These are phyloP conservation scores for Pardosa pseudoannulata DNA, from an alignment of 2,888 invertebrate species.

Conservation along the genomic window DNA sequence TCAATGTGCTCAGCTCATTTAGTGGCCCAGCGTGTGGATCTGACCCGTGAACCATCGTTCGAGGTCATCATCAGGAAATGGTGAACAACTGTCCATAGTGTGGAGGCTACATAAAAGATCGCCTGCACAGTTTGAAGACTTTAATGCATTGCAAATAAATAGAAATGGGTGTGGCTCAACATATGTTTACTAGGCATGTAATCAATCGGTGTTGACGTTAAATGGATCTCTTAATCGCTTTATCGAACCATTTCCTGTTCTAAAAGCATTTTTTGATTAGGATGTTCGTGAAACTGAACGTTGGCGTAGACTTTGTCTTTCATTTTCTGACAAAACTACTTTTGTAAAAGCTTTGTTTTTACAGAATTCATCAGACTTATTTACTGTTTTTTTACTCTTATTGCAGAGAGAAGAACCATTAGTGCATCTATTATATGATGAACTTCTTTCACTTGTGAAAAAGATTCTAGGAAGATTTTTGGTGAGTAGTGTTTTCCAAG, in stretches of 20 bases:
- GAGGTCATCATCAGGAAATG: no score
- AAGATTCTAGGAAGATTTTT: neutral
- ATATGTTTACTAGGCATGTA: no score
- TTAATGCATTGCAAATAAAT: neutral
- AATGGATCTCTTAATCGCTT: neutral
- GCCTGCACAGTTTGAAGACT: neutral
- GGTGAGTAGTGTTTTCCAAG: no score
- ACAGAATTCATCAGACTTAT: neutral
- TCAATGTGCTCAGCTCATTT: no score
- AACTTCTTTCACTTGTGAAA: neutral
- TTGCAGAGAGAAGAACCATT: slow-evolving; percentile 5
- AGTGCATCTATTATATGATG: neutral
- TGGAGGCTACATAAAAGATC: no score
- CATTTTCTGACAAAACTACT: neutral
- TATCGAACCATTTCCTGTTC: neutral
- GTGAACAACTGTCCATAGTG: no score
- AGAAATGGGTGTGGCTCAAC: no score
- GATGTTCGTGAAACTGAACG: neutral
- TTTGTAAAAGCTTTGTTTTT: neutral
- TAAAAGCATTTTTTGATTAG: neutral
- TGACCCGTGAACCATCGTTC: no score
- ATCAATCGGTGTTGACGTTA: neutral
- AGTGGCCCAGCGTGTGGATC: no score
- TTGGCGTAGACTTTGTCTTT: no score
- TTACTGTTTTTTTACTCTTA: neutral